Conservation (phyloP, 2,888 invertebrate species). For the Hydrotaea cyrtoneurina region DNA sequence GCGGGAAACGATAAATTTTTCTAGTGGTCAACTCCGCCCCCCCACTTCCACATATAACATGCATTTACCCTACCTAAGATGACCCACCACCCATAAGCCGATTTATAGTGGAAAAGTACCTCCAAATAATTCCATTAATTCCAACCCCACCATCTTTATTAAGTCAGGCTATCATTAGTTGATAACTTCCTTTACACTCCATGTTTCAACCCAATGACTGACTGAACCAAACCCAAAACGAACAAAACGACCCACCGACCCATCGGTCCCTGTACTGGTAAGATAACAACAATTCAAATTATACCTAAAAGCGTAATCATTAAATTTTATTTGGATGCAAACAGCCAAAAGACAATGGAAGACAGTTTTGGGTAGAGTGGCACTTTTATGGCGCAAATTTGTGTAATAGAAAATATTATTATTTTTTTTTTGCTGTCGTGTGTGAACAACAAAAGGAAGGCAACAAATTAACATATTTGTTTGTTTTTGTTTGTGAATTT, state of each 20-base stretch:
- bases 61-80: neutral
- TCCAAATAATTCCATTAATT: neutral
- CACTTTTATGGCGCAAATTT: neutral
- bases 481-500: neutral
- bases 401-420: neutral
- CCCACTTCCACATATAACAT: too few relatives aligned
- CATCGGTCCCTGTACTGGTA: neutral
- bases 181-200: constrained; percentile 8
- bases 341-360: constrained; percentile 4
- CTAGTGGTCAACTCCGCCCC: too few relatives aligned
- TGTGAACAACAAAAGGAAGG: neutral
- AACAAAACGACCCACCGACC: neutral
- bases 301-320: constrained; percentile 23
- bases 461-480: neutral
- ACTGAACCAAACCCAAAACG: neutral
- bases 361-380: neutral
- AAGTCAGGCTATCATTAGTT: neutral
- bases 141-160: neutral
- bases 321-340: constrained; percentile 7
- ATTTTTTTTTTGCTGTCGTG: neutral
- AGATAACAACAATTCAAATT: constrained; percentile 27
- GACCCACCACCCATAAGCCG: neutral
- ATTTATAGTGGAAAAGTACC: neutral
- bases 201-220: neutral
- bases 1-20: too few relatives aligned